Evolutionary conservation across 2,888 invertebrate genomes (phyloP), one percentile per base, ranked within the genome.

Genomic region (Belgica antarctica): DNA sequence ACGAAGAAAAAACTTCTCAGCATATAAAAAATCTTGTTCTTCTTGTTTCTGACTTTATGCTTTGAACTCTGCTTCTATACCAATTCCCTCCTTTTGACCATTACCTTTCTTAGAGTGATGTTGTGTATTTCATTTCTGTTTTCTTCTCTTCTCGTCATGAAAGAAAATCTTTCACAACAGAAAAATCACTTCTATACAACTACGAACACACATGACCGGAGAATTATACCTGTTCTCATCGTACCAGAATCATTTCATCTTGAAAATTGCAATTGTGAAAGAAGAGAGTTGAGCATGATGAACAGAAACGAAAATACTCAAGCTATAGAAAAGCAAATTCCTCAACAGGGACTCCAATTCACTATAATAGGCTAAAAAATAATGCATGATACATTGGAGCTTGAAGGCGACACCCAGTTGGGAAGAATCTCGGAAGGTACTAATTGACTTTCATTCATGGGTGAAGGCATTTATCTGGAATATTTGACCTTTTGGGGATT

Each of bases 41-140:
- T 65, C 46, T 36, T 65, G 65, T 65, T 65, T 46, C 46, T 15
- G 63, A 36, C 41, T 65, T 65, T 41, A 65, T 65, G 65, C 46
- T 65, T 65, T 65, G 65, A 65, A 65, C 65, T 65, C 65, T 41
- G 46, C 28, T 65, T 65, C 65, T 46, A 28, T 65, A 5, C 15
- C 46, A 46, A 46, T 41, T 46, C 46, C 22, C 22, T 17, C 24
- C 36, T 46, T 41, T 28, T 65, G 47, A 5, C 10, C 19, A 57
- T 22, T 19, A 24, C 57, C 57, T 57, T 22, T 57, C 57, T 57
- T 57, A 57, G 57, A 57, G 22, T 57, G 57, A 57, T 19, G 15
- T 22, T 62, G 62, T 62, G 15, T 46, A n/a, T 46, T 46, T 46
- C 5, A 4, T 7, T 46, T 46, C 15, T 34, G n/a, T 34, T 25